Base-by-base conservation (phyloP, 2,797 vertebrate species). In the Xenops minutus region DNA sequence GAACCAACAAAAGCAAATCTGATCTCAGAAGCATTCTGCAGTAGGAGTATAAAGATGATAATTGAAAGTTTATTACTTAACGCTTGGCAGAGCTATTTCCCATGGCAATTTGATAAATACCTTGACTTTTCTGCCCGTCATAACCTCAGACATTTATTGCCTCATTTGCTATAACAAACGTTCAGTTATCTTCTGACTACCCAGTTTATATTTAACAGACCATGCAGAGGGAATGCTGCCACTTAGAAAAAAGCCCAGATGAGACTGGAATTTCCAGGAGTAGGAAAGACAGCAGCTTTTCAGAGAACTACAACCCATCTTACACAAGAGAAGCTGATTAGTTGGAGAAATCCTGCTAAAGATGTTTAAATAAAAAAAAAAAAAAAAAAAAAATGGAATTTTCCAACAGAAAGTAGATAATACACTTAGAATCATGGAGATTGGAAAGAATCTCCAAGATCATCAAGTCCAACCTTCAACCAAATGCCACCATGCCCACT, bases 1-100 rank as follows among this genome's bases (percentile, higher is more conserved):
- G 52, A 93, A 76, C 63, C 71, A 93, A 61, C 69, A 84, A 64
- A 82, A 94, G 29, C 79, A 87, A 92, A 86, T 76, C 73, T 63
- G 73, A 88, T 93, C 85, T 36, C 51, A 90, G 80, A 43, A 79
- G 37, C 41, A 22, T 91, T 94, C 83, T 88, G 63, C 83, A 82
- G 56, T 8, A 76, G 27, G 12, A 89, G 21, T 56, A 80, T 82
- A 90, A 96, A 88, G 92, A 78, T 67, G 37, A 93, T 94, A 93
- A 96, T 96, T 96, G 91, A 92, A 96, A 96, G 92, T 95, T 95
- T 96, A 96, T 94, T 96, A 96, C 80, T 85, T 90, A 96, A 88
- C 1, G 7, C 44, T 94, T 88, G 83, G 85, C 89, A 93, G 93
- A 92, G 74, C 88, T 86, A 79, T 95, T 95, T 95, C 94, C 91